phyloP scores from a whole-genome alignment of 2,113 vertebrate genomes.

The Leucoraja erinaceus region DNA sequence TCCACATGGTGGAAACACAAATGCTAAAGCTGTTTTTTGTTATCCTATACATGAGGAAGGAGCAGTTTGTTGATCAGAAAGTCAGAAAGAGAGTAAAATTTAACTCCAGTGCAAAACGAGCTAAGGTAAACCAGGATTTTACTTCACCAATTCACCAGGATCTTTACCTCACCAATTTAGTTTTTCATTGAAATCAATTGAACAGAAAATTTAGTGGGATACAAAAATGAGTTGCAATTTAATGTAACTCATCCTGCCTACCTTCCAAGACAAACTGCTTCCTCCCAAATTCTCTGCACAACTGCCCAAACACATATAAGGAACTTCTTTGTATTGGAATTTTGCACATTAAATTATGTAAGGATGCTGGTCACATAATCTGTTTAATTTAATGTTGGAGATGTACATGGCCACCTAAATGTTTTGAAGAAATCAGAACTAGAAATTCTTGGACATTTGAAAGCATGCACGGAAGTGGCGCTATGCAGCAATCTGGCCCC shows the following conservation, averaged over 20 bases:
- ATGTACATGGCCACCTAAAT: neutral
- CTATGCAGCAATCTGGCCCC: too few relatives aligned
- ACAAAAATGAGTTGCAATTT: neutral
- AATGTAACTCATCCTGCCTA: neutral
- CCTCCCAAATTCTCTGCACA: neutral
- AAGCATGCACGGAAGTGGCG: too few relatives aligned
- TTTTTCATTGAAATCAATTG: neutral
- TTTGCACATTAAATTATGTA: neutral
- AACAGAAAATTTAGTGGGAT: neutral
- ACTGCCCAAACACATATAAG: neutral
- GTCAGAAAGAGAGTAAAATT: neutral
- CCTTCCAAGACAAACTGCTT: neutral
- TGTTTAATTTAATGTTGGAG: neutral
- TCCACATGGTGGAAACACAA: neutral
- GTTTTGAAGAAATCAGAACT: neutral
- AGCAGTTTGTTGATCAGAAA: too few relatives aligned
- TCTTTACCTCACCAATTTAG: neutral
- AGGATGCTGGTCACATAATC: neutral
- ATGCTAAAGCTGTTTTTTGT: neutral
- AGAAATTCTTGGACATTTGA: too few relatives aligned
- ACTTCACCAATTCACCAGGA: too few relatives aligned
- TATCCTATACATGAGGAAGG: neutral
- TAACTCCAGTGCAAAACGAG: neutral
- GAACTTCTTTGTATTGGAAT: neutral
- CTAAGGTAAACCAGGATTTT: neutral